phyloP scores from a whole-genome alignment of 2,797 vertebrate species.

The Pseudotriccus pelzelni region DNA sequence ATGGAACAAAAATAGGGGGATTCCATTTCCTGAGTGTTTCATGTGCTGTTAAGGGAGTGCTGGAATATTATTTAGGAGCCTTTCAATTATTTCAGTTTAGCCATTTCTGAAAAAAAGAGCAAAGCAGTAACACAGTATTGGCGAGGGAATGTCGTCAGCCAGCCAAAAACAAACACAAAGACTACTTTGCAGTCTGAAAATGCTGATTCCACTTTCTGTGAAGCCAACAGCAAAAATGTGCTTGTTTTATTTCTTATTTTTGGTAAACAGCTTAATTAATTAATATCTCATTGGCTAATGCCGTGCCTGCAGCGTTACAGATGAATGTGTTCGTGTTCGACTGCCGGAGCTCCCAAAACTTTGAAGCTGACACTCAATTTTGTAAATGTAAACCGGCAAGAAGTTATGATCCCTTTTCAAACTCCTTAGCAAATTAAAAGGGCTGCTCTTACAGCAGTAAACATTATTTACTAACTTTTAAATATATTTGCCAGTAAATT shows the following conservation, averaged over 20 bases:
- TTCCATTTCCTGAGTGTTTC: not conserved
- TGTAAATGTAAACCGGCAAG: slow-evolving; percentile 1
- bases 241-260: slow-evolving; percentile 26
- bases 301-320: not conserved
- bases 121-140: not conserved
- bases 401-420: not conserved
- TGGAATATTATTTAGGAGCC: slow-evolving; percentile 3
- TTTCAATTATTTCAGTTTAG: not conserved
- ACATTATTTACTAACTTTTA: not conserved
- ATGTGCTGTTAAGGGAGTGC: not conserved
- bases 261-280: slow-evolving; percentile 31
- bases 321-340: not conserved
- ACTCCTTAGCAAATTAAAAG: slow-evolving; percentile 11
- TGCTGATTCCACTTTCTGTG: not conserved
- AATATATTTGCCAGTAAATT: not conserved
- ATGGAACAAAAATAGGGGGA: not conserved
- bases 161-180: not conserved
- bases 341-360: not conserved
- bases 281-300: not conserved
- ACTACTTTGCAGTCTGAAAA: slow-evolving; percentile 27
- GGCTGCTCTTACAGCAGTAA: not conserved
- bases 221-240: slow-evolving; percentile 12
- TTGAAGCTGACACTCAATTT: slow-evolving; percentile 6
- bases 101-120: not conserved
- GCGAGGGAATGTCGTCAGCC: not conserved